Evolutionary conservation across 2,888 invertebrate genomes (phyloP), one percentile per base, ranked within the genome.

Genomic region (Drosophila nr. fundita): DNA sequence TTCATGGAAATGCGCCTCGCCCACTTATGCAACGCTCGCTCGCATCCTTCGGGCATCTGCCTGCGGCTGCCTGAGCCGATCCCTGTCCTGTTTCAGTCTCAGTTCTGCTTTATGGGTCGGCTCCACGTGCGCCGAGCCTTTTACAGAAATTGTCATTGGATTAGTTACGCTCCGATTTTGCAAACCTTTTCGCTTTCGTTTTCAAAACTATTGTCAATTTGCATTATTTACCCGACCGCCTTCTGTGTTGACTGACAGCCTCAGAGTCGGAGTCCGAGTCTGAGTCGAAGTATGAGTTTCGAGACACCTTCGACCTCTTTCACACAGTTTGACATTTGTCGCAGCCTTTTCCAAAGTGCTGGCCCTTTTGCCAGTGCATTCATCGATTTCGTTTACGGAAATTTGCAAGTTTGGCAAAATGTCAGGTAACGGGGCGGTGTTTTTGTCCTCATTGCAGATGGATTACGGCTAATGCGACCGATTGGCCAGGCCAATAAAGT

Each of bases 151-250:
- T 62, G 74, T 54, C 67, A 57, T 24, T 32, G 63, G 74, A 90
- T 90, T 91, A 74, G 90, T 77, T 81, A 67, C 90, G 88, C 84
- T 89, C 78, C 75, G 82, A 64, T 81, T 88, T 77, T 69, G 76
- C 81, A 88, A 76, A 76, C 86, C 80, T 78, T 90, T 87, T 76
- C 74, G 74, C 77, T 78, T 78, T 78, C 77, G 63, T 65, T 79
- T 73, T 66, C 60, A 18, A 66, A 74, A 70, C 90, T 89, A 85
- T 89, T 91, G 89, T 91, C 75, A 65, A 83, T 91, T 91, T 87
- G 75, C 87, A 90, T 89, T 82, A 88, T 81, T 49, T 53, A 32
- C 32, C 11, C 66, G 90, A 85, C 91, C 90, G 90, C 87, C 87
- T 85, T 69, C 78, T 70, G 87, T 66, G 77, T 49, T 36, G 34